Evolutionary conservation across 1,140 invertebrate genomes (phyloP).

Genomic region (Lanistes nyassanus): DNA sequence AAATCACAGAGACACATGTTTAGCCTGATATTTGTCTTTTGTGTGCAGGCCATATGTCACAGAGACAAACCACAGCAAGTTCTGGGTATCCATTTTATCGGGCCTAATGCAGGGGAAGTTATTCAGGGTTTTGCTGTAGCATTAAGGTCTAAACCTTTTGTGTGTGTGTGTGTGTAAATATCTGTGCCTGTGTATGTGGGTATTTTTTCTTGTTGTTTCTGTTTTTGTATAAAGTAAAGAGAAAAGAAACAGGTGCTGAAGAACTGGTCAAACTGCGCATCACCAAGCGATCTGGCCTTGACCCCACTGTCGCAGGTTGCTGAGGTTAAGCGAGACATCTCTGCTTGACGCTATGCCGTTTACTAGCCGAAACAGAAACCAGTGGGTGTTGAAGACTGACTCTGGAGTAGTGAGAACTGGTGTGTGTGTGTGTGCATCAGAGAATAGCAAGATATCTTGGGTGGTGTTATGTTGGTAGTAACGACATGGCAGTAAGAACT

Average conservation of each 20-base stretch:
- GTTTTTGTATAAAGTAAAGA: too few relatives aligned
- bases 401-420: background rate
- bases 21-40: background rate
- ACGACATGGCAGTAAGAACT: too few relatives aligned
- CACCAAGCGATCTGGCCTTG: slow-evolving; percentile 71
- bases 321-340: slow-evolving; percentile 71
- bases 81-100: slow-evolving; percentile 92
- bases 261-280: slow-evolving; percentile 73
- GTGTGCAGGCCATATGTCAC: slow-evolving; percentile 44
- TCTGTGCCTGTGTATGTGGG: too few relatives aligned
- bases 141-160: slow-evolving; percentile 47
- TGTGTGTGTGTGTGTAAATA: too few relatives aligned
- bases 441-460: background rate
- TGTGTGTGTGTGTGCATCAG: background rate
- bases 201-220: too few relatives aligned
- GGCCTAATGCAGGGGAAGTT: slow-evolving; percentile 95
- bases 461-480: too few relatives aligned
- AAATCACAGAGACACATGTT: too few relatives aligned
- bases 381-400: background rate
- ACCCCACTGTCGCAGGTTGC: slow-evolving; percentile 69
- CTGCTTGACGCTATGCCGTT: background rate
- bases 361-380: background rate
- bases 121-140: slow-evolving; percentile 90
- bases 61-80: slow-evolving; percentile 67
- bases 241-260: slow-evolving; percentile 90